These are phyloP conservation scores for Alosa sapidissima DNA, from an alignment of 2,797 vertebrate species.

Conservation along the genomic window DNA sequence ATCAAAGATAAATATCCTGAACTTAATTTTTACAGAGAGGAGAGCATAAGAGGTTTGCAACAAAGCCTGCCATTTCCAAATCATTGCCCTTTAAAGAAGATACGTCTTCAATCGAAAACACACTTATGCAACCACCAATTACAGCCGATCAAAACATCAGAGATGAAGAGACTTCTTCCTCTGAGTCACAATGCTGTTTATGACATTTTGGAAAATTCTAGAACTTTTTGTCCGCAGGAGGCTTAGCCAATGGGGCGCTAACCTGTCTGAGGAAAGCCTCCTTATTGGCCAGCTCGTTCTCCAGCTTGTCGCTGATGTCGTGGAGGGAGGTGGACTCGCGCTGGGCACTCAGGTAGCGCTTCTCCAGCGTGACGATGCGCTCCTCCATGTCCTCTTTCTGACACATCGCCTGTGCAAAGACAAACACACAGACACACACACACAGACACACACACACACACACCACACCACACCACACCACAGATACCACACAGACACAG, in stretches of 20 bases:
- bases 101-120: background rate
- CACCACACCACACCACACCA: background rate
- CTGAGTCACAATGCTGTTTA: background rate
- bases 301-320: slow-evolving; percentile 98
- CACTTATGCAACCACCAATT: background rate
- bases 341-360: slow-evolving; percentile 97
- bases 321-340: slow-evolving; percentile 98
- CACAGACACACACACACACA: slow-evolving; percentile 26
- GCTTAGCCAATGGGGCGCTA: slow-evolving; percentile 26
- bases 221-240: background rate
- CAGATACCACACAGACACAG: slow-evolving; percentile 13
- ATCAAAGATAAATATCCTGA: background rate
- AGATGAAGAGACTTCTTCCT: background rate
- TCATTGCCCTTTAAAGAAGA: background rate
- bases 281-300: slow-evolving; percentile 97
- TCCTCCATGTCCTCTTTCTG: slow-evolving; percentile 99
- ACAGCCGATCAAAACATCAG: background rate
- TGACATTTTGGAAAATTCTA: background rate
- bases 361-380: slow-evolving; percentile 95
- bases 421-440: slow-evolving; percentile 22
- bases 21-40: background rate
- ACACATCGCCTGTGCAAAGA: slow-evolving; percentile 86
- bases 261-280: slow-evolving; percentile 98
- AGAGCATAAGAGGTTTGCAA: background rate
- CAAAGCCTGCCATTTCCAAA: background rate